Conservation (phyloP, 2,888 invertebrate genomes). For the Teleiodes luculella region DNA sequence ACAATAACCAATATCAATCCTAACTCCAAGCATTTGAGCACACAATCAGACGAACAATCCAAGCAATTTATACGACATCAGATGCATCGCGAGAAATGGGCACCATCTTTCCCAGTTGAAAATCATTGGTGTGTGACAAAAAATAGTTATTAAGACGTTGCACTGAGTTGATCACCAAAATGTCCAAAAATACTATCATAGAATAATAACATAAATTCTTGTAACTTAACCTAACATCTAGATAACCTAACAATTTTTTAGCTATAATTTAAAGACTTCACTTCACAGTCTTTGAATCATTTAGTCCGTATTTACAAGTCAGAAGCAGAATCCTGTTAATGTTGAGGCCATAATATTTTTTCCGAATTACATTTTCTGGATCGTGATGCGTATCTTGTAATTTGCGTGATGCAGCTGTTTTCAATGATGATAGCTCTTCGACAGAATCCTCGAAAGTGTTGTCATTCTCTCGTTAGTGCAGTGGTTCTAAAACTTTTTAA, state of each 20-base stretch:
- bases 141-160: not conserved
- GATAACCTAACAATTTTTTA: no score
- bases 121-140: constrained; percentile 44
- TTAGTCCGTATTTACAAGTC: constrained; percentile 18
- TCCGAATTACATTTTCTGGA: constrained; percentile 45
- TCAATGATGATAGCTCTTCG: constrained; percentile 55
- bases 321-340: constrained; percentile 45
- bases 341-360: constrained; percentile 45
- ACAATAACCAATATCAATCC: constrained; percentile 26
- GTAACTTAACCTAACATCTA: no score
- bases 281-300: no score
- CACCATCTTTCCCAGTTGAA: constrained; percentile 46
- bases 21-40: constrained; percentile 19
- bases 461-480: constrained; percentile 54
- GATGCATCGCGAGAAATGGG: constrained; percentile 29
- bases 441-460: constrained; percentile 22
- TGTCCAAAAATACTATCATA: no score
- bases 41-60: constrained; percentile 23
- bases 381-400: constrained; percentile 45
- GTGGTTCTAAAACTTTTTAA: not conserved
- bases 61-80: constrained; percentile 24
- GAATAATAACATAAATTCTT: no score
- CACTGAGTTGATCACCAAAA: no score
- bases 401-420: constrained; percentile 71
- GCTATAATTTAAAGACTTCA: no score